Evolutionary conservation across 1,140 invertebrate species (phyloP), one percentile per base, ranked within the genome.

Genomic region (Tetramorium parvispinum): DNA sequence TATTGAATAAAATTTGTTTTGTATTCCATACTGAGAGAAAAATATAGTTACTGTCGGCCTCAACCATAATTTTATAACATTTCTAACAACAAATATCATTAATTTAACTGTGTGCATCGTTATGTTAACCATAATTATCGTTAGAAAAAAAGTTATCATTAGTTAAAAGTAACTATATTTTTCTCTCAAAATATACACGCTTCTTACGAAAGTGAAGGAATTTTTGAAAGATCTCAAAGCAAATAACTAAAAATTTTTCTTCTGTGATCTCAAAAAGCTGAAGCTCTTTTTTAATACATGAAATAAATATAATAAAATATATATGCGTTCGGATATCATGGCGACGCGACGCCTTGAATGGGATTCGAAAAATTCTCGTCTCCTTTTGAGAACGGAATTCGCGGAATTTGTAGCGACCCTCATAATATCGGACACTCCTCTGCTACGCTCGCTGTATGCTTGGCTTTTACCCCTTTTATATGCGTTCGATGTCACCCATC

Each of bases 341-440:
- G n/a, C 65, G 68, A 46, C 55, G n/a, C 65, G 68, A 46, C 55
- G 32, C 65, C 65, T 82, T 32, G 79, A 73, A 83, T 49, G 37
- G 53, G 68, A 83, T 83, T 75, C 68, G 68, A 83, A 73, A 83
- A 83, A 83, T 73, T 82, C 51, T 61, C 66, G 40, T 83, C 68
- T 75, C 10, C 43, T 75, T 83, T 75, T 57, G 40, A 59, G 66
- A 59, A 43, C n/a, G 68, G 82, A 85, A 85, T 79, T 57, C 37
- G 40, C 68, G 53, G 68, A 83, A 83, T 83, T 59, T 73, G 68
- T 49, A 71, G 66, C 37, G 24, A n/a, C 24, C 53, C 53, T 59
- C 79, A 49, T 83, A 83, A 83, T 73, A 73, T 40, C 21, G 49
- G 78, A 70, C 66, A 81, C 51, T 40, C 32, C 0, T n/a, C n/a